Evolutionary conservation across 2,888 invertebrate species (phyloP).

Genomic region (Panorpa germanica): DNA sequence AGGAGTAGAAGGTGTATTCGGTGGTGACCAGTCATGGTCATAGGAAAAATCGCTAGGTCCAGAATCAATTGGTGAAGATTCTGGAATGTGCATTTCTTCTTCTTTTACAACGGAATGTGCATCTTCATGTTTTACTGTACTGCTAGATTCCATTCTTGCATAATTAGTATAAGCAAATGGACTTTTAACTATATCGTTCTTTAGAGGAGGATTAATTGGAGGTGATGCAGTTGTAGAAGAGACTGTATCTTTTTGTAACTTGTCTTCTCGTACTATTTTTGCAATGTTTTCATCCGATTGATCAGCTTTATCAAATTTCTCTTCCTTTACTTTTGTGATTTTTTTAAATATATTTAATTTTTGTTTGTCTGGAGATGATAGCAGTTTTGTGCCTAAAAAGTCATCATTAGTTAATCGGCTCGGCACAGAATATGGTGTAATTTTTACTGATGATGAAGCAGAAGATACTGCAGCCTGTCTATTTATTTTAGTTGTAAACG

Average conservation of each 20-base stretch:
- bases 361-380: conserved; percentile 65
- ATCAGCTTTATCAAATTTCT: conserved; percentile 32
- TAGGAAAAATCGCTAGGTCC: too few species aligned
- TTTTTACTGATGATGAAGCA: background rate
- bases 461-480: too few species aligned
- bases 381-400: conserved; percentile 38
- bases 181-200: too few species aligned
- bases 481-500: too few species aligned
- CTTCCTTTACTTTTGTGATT: conserved; percentile 55
- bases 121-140: too few species aligned
- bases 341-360: conserved; percentile 78
- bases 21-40: too few species aligned
- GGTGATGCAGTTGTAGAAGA: conserved; percentile 13
- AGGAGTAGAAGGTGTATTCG: too few species aligned
- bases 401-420: conserved; percentile 12
- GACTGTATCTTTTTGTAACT: conserved; percentile 4
- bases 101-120: conserved; percentile 6
- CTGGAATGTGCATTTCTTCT: too few species aligned
- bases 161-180: too few species aligned
- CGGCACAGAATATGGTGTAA: background rate
- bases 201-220: background rate
- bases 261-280: conserved; percentile 6
- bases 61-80: too few species aligned
- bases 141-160: too few species aligned
- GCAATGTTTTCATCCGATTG: too few species aligned